phyloP scores from a whole-genome alignment of 2,888 invertebrate genomes.

The Drepana falcataria region DNA sequence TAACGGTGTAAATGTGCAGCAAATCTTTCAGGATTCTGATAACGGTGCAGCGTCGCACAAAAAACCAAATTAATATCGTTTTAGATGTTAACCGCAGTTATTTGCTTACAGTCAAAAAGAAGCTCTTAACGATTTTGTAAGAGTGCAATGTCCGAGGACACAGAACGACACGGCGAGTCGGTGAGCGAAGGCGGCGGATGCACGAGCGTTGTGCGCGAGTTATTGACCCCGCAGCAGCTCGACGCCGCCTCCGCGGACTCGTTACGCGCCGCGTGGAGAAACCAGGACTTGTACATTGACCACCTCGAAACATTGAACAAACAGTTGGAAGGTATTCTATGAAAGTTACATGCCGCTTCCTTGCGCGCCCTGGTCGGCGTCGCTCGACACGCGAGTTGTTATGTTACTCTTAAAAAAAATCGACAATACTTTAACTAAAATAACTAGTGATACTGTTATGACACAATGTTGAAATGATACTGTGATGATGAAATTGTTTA shows the following conservation, averaged over 20 bases:
- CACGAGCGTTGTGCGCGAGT: slow-evolving; percentile 77
- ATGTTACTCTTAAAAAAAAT: slow-evolving; percentile 55
- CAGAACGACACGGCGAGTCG: slow-evolving; percentile 68
- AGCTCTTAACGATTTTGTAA: slow-evolving; percentile 59
- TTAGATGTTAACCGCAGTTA: slow-evolving; percentile 46
- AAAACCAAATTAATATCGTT: slow-evolving; percentile 45
- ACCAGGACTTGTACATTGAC: slow-evolving; percentile 87
- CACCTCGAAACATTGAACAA: slow-evolving; percentile 85
- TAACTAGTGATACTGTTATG: slow-evolving; percentile 64
- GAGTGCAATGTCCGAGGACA: slow-evolving; percentile 77
- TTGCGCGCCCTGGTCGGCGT: slow-evolving; percentile 65
- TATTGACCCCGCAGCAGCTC: slow-evolving; percentile 82
- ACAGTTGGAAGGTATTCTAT: slow-evolving; percentile 87
- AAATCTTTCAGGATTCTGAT: slow-evolving; percentile 46
- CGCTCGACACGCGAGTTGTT: slow-evolving; percentile 54
- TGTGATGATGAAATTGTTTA: slow-evolving; percentile 63
- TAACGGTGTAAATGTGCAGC: slow-evolving; percentile 1
- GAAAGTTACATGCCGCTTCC: slow-evolving; percentile 68
- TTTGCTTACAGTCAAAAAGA: slow-evolving; percentile 72
- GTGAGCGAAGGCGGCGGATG: slow-evolving; percentile 69
- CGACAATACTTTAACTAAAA: slow-evolving; percentile 79
- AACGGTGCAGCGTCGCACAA: slow-evolving; percentile 36
- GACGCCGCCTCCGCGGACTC: slow-evolving; percentile 81
- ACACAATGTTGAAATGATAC: slow-evolving; percentile 49
- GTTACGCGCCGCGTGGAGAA: slow-evolving; percentile 84